These are phyloP conservation scores for Cavia porcellus DNA, from an alignment of 2,113 vertebrate genomes.

Conservation along the genomic window DNA sequence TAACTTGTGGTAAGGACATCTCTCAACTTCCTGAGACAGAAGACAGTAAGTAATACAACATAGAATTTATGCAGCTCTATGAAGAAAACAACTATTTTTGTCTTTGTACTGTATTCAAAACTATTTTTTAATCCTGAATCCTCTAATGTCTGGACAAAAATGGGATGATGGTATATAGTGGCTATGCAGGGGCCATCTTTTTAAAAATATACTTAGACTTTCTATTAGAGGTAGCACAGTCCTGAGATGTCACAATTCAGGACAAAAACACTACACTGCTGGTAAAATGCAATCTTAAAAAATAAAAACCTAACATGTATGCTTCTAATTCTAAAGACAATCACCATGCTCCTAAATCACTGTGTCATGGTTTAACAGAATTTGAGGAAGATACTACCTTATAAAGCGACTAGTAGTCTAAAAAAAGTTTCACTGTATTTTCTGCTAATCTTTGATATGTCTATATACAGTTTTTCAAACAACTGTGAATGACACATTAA, in stretches of 20 bases:
- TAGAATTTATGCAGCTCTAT: not conserved
- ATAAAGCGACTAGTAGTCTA: not conserved
- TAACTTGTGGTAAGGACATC: not conserved
- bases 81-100: not conserved
- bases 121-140: not conserved
- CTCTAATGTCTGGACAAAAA: not conserved
- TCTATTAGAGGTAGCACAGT: slow-evolving; percentile 5
- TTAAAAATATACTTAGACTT: slow-evolving; percentile 57
- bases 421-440: not conserved
- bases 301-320: not conserved
- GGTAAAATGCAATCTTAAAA: not conserved
- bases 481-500: slow-evolving; percentile 39
- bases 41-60: not conserved
- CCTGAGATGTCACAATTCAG: not conserved
- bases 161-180: not conserved
- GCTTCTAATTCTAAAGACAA: not conserved
- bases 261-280: slow-evolving; percentile 9
- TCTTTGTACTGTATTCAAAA: not conserved
- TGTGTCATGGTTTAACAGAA: not conserved
- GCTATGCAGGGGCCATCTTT: not conserved
- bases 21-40: not conserved
- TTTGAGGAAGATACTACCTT: not conserved
- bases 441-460: not conserved
- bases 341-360: not conserved
- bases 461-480: not conserved